Evolutionary conservation across 2,113 vertebrate genomes (phyloP).

Genomic region (Microcebus lehilahytsara): DNA sequence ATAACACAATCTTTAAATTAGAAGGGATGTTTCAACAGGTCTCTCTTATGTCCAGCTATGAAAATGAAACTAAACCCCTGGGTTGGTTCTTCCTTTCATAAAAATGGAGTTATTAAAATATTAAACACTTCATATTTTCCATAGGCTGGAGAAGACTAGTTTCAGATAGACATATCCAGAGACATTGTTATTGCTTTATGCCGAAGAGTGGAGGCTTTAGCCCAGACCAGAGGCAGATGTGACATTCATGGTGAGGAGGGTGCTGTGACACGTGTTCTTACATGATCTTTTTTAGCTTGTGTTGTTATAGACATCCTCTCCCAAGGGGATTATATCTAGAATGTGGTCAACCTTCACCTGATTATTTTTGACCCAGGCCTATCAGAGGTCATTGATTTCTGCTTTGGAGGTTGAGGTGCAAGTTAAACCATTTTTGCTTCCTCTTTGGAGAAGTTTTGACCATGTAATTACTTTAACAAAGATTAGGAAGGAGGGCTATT

Average conservation of each 20-base stretch:
- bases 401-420: background rate
- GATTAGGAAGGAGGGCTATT: background rate
- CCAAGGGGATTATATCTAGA: background rate
- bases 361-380: background rate
- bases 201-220: background rate
- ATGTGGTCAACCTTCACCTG: background rate
- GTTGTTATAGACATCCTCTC: background rate
- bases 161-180: background rate
- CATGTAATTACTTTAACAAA: background rate
- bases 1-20: background rate
- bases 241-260: accelerated
- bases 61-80: background rate
- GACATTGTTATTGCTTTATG: background rate
- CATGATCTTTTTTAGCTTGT: background rate
- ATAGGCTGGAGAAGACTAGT: background rate
- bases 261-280: background rate
- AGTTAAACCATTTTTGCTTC: background rate
- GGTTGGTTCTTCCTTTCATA: background rate
- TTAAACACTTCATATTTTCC: background rate
- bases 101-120: background rate
- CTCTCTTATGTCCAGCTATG: background rate
- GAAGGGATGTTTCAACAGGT: background rate
- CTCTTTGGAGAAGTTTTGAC: background rate
- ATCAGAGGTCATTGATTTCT: background rate
- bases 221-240: background rate